Evolutionary conservation across 2,113 vertebrate species (phyloP).

Genomic region (Xenus cinereus): DNA sequence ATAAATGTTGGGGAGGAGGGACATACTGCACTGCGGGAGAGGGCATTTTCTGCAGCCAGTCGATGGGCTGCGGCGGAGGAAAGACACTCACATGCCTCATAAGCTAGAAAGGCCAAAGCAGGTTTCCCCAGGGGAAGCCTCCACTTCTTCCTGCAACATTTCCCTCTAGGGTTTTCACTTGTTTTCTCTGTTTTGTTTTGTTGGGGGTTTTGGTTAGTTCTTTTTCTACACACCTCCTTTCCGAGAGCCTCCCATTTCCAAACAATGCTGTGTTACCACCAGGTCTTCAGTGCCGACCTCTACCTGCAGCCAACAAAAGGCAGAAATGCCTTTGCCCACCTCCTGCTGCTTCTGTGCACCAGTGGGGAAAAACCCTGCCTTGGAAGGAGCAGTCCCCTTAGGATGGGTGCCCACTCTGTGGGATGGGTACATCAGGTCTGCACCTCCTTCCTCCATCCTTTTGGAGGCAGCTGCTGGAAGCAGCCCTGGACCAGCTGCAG

Average conservation of each 20-base stretch:
- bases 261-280: fast-evolving
- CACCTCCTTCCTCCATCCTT: background rate
- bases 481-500: background rate
- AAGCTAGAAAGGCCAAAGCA: background rate
- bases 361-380: background rate
- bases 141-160: background rate
- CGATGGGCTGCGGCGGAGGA: background rate
- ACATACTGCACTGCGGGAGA: background rate
- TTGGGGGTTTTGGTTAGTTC: background rate
- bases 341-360: background rate
- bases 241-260: background rate
- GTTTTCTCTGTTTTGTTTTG: background rate
- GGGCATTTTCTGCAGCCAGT: background rate
- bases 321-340: background rate
- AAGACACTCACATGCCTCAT: background rate
- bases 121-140: background rate
- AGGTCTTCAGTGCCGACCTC: fast-evolving
- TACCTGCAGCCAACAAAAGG: background rate
- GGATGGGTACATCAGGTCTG: background rate
- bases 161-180: background rate
- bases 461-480: background rate
- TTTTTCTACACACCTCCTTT: background rate
- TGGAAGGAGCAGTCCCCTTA: background rate
- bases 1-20: fast-evolving
- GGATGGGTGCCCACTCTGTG: background rate